Evolutionary conservation across 2,113 vertebrate species (phyloP).

Genomic region (Gymnobelideus leadbeateri): DNA sequence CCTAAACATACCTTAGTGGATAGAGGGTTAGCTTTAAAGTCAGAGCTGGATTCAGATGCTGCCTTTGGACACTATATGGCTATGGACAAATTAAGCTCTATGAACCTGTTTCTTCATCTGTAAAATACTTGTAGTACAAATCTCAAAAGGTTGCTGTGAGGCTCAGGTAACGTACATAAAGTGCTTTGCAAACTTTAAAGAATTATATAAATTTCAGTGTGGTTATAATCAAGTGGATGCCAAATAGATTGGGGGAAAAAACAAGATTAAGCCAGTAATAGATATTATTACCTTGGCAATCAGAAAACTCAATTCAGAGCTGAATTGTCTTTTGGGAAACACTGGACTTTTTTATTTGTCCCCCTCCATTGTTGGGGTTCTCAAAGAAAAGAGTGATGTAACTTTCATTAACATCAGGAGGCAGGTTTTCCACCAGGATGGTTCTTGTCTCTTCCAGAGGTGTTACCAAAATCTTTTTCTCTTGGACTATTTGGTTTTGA

Average conservation of each 20-base stretch:
- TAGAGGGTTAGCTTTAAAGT: not conserved
- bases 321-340: constrained; percentile 84
- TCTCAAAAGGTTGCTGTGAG: not conserved
- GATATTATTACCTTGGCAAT: constrained; percentile 85
- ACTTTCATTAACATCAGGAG: constrained; percentile 72
- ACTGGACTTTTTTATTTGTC: constrained; percentile 72
- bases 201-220: not conserved
- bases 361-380: constrained; percentile 83
- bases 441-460: constrained; percentile 86
- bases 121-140: not conserved
- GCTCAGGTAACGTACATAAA: not conserved
- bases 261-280: not conserved
- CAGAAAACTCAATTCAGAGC: constrained; percentile 88
- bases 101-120: not conserved
- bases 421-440: constrained; percentile 87
- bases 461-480: constrained; percentile 81
- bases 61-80: not conserved
- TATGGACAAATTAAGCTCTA: not conserved
- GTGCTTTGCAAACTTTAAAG: not conserved
- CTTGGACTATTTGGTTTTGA: constrained; percentile 75
- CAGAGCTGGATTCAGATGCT: not conserved
- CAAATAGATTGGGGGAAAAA: not conserved
- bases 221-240: not conserved
- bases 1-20: not conserved
- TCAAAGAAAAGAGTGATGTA: constrained; percentile 88